Evolutionary conservation across 92 coral and sea anemone genomes (phyloP), one percentile per base, ranked within the genome.

Genomic region (Montipora capitata): DNA sequence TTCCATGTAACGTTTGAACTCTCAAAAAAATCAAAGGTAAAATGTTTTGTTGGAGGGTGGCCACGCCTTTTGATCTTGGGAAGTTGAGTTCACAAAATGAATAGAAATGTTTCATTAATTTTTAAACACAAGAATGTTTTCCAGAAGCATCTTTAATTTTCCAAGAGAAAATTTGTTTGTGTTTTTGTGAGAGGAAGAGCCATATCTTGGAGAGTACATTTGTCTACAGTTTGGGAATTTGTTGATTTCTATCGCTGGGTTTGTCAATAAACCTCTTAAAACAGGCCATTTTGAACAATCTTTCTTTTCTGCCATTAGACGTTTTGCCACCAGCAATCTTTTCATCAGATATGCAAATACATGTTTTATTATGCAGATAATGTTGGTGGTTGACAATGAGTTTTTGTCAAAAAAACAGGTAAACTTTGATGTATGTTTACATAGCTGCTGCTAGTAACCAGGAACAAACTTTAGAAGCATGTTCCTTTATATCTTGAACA

Each of bases 401-500:
- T 73, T 62, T 83, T 83, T 83, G 72, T 83, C 12, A 39, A 3
- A 10, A 27, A 56, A 62, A 82, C 72, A 72, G 79, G 79, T 71
- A 73, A 83, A 72, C 72, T 83, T 42, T 83, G 62, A 58, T 83
- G 79, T 72, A 83, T 83, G 72, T 83, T 83, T 83, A 77, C 71
- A 40, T 72, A 83, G 87, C 87, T 83, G 87, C 63, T 57, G 62
- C 72, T 17, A 43, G 16, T 27, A 27, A 27, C 1, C 49, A 70
- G 75, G 52, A 15, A 42, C 72, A 82, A 42, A 72, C 11, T 56
- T 69, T 41, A 59, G 48, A 56, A 61, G 71, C 44, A 70, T 59
- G 27, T 49, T 58, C 76, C 62, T 57, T 82, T 82, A 77, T 82
- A 43, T 11, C 66, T 66, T 58, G 3, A 57, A 71, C 38, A 73